Evolutionary conservation across 2,888 invertebrate species (phyloP).

Genomic region (Drosophila infuscata): DNA sequence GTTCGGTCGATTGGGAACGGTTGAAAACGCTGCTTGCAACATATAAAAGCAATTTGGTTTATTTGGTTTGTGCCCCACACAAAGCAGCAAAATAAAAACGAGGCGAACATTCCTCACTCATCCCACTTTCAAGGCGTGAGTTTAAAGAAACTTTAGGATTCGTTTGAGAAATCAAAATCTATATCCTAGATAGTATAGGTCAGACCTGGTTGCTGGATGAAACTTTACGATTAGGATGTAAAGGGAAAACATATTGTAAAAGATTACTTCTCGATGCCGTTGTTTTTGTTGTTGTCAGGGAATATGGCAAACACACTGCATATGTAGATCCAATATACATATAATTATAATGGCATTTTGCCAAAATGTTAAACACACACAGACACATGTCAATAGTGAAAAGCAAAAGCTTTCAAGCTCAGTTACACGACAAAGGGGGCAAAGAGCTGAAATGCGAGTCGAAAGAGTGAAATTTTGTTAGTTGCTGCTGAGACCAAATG

Average conservation of each 20-base stretch:
- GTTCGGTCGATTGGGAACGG: neutral
- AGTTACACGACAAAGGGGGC: conserved; percentile 13
- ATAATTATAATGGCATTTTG: conserved; percentile 80
- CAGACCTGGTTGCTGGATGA: no score
- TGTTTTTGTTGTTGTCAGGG: conserved; percentile 17
- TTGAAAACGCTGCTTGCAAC: conserved; percentile 22
- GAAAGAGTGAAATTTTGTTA: conserved; percentile 18
- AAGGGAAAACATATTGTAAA: no score
- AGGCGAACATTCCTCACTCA: neutral
- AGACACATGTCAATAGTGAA: conserved; percentile 24
- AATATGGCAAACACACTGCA: conserved; percentile 28
- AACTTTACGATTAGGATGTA: no score
- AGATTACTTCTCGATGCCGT: neutral
- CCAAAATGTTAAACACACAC: conserved; percentile 58
- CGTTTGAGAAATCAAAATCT: neutral
- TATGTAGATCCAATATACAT: conserved; percentile 36
- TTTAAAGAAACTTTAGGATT: neutral
- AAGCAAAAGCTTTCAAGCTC: conserved; percentile 38
- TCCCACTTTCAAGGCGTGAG: neutral
- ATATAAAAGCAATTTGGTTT: conserved; percentile 67
- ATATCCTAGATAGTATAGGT: no score
- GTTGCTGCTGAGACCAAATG: conserved; percentile 2
- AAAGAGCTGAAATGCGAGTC: conserved; percentile 1
- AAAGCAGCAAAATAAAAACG: conserved; percentile 30
- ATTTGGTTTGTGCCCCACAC: conserved; percentile 46